These are phyloP conservation scores for Lagorchestes hirsutus DNA, from an alignment of 2,797 vertebrate genomes.

Conservation along the genomic window DNA sequence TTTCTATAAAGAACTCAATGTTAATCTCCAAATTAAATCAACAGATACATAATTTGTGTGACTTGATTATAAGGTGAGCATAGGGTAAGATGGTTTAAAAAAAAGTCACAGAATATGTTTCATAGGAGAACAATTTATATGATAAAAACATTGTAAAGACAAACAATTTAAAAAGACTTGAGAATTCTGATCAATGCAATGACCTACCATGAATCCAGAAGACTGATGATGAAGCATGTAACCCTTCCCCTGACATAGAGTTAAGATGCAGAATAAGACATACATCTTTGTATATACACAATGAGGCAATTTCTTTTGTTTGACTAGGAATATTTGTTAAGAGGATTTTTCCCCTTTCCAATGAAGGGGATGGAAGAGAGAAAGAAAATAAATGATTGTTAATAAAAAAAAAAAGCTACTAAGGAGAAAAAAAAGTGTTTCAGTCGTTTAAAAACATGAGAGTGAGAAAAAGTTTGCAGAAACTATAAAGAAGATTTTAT, in stretches of 20 bases:
- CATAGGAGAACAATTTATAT: not conserved
- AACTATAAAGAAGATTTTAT: not conserved
- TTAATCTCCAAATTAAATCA: not conserved
- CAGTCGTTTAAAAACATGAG: not conserved
- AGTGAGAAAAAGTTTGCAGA: not conserved
- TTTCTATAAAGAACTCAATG: not conserved
- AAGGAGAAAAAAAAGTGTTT: not conserved
- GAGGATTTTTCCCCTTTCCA: not conserved
- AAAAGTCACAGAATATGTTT: not conserved
- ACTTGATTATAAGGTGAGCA: not conserved
- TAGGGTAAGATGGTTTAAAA: not conserved
- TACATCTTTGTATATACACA: too few species aligned
- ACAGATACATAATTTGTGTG: not conserved
- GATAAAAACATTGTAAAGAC: not conserved
- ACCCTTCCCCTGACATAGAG: not conserved
- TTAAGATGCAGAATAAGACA: not conserved
- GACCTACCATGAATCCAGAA: not conserved
- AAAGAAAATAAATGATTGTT: not conserved
- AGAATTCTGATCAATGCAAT: not conserved
- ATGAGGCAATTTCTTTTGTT: not conserved
- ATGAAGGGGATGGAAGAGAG: not conserved
- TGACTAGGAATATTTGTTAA: not conserved
- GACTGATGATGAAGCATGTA: not conserved
- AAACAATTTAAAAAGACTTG: not conserved
- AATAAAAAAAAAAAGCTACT: not conserved